phyloP scores from a whole-genome alignment of 1,140 invertebrate genomes.

The Atta colombica region DNA sequence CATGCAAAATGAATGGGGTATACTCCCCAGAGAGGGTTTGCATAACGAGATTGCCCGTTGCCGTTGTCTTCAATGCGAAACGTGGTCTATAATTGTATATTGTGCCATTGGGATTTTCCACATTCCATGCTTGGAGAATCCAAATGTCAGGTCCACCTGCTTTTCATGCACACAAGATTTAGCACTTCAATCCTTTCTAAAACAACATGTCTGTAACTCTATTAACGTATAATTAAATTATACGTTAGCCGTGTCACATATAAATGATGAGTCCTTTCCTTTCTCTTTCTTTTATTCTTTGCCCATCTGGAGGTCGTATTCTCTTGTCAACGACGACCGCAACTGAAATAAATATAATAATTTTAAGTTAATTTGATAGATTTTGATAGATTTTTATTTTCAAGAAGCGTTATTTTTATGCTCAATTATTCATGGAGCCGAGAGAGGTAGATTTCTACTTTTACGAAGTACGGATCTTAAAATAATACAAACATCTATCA shows the following conservation, averaged over 20 bases:
- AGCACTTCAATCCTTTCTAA: neutral
- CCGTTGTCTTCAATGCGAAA: conserved; percentile 11
- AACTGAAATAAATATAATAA: too few relatives aligned
- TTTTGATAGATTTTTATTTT: neutral
- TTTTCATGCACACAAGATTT: neutral
- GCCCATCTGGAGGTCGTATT: too few relatives aligned
- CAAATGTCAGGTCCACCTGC: neutral
- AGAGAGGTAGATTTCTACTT: neutral
- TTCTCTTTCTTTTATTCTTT: too few relatives aligned
- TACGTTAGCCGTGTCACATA: too few relatives aligned
- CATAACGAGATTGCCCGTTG: neutral
- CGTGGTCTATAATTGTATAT: conserved; percentile 9
- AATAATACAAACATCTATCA: neutral
- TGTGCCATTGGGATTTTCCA: neutral
- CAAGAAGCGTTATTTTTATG: neutral
- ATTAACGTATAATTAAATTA: too few relatives aligned
- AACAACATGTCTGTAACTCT: neutral
- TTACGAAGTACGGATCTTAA: neutral
- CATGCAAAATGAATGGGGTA: neutral
- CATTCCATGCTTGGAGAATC: neutral
- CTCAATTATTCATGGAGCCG: neutral
- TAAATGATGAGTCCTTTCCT: too few relatives aligned
- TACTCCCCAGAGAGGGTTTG: neutral
- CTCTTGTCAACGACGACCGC: too few relatives aligned
- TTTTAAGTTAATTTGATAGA: neutral